Percentiles rank a stretch among this genome's conserved stretches.
Conservation (phyloP, 2,797 vertebrate species). For the Pipistrellus kuhlii region DNA sequence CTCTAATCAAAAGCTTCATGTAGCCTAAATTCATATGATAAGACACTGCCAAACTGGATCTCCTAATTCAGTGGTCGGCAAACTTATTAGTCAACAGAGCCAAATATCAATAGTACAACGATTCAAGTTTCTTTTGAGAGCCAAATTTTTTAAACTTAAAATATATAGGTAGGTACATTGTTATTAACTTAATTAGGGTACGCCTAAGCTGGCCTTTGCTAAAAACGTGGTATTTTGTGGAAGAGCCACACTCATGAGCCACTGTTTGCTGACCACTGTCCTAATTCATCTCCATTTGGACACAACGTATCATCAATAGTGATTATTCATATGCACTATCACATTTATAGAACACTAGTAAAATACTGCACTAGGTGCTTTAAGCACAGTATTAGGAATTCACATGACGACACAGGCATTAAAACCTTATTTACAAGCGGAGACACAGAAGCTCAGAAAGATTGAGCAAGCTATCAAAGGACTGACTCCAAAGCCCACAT, state of each 20-base stretch:
- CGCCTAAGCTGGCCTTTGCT: too few species aligned
- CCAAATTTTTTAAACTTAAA: too few species aligned
- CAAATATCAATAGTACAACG: too few species aligned
- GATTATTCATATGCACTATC: background rate
- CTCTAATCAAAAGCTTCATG: background rate
- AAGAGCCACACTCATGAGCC: too few species aligned
- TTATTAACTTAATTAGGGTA: too few species aligned
- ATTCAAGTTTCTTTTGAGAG: too few species aligned
- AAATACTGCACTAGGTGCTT: background rate
- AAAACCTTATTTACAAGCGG: background rate
- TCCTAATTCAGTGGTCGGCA: background rate
- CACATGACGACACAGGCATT: background rate
- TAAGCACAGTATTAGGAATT: background rate
- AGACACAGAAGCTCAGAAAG: background rate
- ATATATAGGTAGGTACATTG: too few species aligned
- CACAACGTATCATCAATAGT: background rate
- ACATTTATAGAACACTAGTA: background rate
- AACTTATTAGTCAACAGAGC: too few species aligned
- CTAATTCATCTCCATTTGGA: background rate
- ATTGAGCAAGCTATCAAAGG: background rate
- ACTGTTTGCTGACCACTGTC: too few species aligned
- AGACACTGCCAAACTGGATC: slow-evolving; percentile 4
- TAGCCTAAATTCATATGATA: background rate
- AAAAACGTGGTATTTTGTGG: too few species aligned
- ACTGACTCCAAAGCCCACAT: background rate